Evolutionary conservation across 2,888 invertebrate genomes (phyloP), one percentile per base, ranked within the genome.

Genomic region (Penaeus monodon): DNA sequence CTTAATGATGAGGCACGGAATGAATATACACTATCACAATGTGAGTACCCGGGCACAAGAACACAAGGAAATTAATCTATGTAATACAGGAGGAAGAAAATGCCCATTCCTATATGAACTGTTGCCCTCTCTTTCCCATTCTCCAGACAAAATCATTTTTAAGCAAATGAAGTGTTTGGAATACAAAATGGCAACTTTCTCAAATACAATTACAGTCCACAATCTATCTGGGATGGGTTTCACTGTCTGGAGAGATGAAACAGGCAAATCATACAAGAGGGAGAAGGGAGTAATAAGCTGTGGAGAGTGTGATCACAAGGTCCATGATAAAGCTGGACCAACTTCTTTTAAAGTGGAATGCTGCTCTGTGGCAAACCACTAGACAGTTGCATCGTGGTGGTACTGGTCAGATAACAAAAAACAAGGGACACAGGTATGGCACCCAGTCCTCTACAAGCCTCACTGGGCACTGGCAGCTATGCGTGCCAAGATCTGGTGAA

Each of bases 401-500:
- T 8, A 24, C 29, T 27, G 33, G 29, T 33, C 64, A 24, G 49
- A 29, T 63, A 20, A 17, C 24, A 44, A 10, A 44, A 10, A 63
- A 81, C 38, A 73, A 22, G 57, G 57, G 57, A 57, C 17, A 57
- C 17, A 14, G 3, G 57, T 27, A 73, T 27, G 29, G 38, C 8
- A 27, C 20, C 27, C 73, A 73, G 38, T 22, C 22, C 44, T 0
- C 27, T 44, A 24, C 63, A 27, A 22, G 22, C 49, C 63, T 87
- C 74, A 84, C 74, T 79, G 83, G 27, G 57, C 83, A 74, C 80
- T 74, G 20, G 66, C 79, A 38, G 87, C 83, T 29, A 87, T 87
- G 29, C 83, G 77, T n/a, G 83, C 79, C 66, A 87, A 49, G 29
- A 87, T 87, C 66, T 87, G 87, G 38, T 84, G 83, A 27, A 87